Conservation (phyloP, 2,797 vertebrate species). For the Diglossa cyanea region DNA sequence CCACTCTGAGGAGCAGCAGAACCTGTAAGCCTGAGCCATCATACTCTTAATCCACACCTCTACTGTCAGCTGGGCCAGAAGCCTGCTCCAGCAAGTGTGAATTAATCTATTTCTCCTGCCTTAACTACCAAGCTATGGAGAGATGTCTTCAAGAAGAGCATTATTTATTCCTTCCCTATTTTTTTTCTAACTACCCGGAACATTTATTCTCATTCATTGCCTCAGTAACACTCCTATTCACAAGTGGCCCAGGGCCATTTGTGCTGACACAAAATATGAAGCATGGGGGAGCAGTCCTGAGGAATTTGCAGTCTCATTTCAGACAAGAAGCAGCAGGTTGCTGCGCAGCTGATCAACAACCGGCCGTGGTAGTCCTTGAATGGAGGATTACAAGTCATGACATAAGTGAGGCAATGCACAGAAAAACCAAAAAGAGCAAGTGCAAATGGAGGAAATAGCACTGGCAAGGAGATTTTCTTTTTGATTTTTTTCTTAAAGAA, state of each 20-base stretch:
- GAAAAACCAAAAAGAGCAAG: background rate
- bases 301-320: background rate
- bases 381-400: background rate
- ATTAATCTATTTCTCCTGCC: background rate
- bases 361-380: background rate
- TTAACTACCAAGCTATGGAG: background rate
- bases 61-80: background rate
- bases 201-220: background rate
- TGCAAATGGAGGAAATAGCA: background rate
- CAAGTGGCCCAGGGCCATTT: background rate
- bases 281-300: background rate
- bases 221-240: background rate
- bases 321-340: background rate
- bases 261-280: background rate
- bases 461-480: accelerated
- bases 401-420: background rate
- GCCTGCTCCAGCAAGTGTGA: background rate
- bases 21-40: background rate
- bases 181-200: background rate
- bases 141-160: background rate
- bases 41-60: background rate
- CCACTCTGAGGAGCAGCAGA: background rate
- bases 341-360: background rate
- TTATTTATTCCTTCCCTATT: background rate
- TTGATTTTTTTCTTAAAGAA: background rate